Conservation (phyloP, 2,113 vertebrate genomes). For the Cygnus atratus region DNA sequence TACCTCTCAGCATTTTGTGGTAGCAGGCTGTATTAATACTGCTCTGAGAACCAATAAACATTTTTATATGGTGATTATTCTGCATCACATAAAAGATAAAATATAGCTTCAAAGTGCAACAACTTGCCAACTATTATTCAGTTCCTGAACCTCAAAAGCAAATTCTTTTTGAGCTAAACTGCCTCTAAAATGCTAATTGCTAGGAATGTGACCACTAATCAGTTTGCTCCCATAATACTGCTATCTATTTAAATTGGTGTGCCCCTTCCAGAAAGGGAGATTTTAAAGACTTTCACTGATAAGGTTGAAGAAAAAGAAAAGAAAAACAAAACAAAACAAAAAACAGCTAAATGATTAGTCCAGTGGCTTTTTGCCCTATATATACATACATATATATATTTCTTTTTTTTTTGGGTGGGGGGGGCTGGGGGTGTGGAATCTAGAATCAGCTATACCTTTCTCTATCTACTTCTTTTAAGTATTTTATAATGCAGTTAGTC, state of each 20-base stretch:
- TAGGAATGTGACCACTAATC: neutral
- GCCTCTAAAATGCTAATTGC: conserved; percentile 32
- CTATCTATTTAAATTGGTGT: neutral
- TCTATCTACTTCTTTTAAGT: neutral
- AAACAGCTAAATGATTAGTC: neutral
- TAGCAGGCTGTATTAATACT: neutral
- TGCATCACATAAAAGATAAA: neutral
- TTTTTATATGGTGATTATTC: neutral
- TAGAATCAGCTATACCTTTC: neutral
- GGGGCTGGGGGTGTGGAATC: neutral
- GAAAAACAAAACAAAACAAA: neutral
- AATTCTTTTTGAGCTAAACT: neutral
- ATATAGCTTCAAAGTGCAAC: neutral
- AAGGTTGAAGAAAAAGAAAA: neutral
- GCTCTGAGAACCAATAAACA: neutral
- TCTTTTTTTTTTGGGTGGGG: neutral
- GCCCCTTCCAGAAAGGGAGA: neutral
- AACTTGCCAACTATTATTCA: neutral
- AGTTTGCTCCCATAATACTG: neutral
- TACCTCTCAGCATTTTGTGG: neutral
- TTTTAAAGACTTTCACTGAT: neutral
- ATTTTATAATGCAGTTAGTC: neutral
- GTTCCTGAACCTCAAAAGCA: conserved; percentile 30
- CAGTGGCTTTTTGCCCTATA: neutral
- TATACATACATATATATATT: neutral